Conservation (phyloP, 2,888 invertebrate genomes). For the Conops quadrifasciatus region DNA sequence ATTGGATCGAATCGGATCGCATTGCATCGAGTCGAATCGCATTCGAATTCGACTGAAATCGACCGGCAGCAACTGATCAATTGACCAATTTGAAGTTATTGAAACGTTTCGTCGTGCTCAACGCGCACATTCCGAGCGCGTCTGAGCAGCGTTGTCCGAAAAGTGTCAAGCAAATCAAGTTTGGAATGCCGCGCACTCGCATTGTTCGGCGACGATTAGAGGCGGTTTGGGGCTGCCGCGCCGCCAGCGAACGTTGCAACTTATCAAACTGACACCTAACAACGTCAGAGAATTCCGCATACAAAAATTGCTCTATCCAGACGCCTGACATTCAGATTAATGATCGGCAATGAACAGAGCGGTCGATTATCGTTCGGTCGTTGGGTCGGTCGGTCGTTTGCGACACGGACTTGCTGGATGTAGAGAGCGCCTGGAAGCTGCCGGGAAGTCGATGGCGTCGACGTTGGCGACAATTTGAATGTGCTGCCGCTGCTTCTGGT, state of each 20-base stretch:
- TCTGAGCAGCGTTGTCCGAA: conserved; percentile 34
- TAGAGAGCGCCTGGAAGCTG: conserved; percentile 20
- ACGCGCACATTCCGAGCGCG: conserved; percentile 11
- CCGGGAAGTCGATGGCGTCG: background rate
- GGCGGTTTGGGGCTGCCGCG: conserved; percentile 39
- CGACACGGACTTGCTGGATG: conserved; percentile 1
- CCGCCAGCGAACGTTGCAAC: conserved; percentile 48
- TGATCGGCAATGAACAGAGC: conserved; percentile 25
- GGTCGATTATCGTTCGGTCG: background rate
- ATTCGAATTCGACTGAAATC: background rate
- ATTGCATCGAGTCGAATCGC: background rate
- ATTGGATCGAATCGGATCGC: background rate
- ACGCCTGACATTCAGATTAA: conserved; percentile 39
- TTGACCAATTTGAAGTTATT: conserved; percentile 46
- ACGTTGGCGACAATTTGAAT: conserved; percentile 43
- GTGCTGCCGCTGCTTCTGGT: conserved; percentile 13
- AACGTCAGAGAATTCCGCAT: conserved; percentile 61
- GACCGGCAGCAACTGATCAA: background rate
- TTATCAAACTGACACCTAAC: conserved; percentile 64
- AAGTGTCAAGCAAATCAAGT: conserved; percentile 50
- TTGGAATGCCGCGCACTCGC: conserved; percentile 48
- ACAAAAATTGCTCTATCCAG: conserved; percentile 52
- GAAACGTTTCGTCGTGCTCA: conserved; percentile 43
- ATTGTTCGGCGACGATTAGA: conserved; percentile 44
- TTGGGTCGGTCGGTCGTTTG: background rate